Base-by-base conservation (phyloP, 1,140 invertebrate species). In the Caenorhabditis tropicalis region DNA sequence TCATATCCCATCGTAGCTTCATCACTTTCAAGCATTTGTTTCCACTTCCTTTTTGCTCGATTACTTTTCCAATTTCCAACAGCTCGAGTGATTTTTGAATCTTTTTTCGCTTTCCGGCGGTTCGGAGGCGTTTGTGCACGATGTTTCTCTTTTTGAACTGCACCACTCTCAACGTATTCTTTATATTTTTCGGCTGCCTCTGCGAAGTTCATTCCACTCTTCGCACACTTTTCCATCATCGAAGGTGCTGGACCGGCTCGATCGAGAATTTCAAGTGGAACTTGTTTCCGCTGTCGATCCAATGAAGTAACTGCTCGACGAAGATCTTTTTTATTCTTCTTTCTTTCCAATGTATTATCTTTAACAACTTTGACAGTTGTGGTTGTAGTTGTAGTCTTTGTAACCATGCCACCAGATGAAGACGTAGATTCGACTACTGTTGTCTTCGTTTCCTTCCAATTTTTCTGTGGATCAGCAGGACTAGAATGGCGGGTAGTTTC, bases 1-100 rank as follows among this genome's bases (percentile, higher is more conserved):
- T 91, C 87, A 79, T 91, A 91, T 70, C 88, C 90, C 39, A 86
- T 87, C 6, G 85, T 88, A 5, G 80, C 85, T 33, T 91, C 89
- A 53, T 89, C 90, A 49, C 70, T 85, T 36, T 90, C 87, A 16
- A 91, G 39, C n/a, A 90, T 87, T 70, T 91, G 82, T 46, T 89
- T 85, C 90, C 90, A 91, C 33, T 89, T 86, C 15, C 87, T 79
- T 65, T 88, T 88, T 19, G 87, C 85, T 29, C 87, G 48, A 58
- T 87, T 87, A 19, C 87, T 86, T 60, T 86, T 88, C 83, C 90
- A 86, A 81, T 90, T 88, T 2, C 84, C 84, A 21, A 91, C 87
- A n/a, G 88, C 88, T 80, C 86, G 39, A 16, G 56, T 58, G 6
- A 87, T 46, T 15, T 29, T 43, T 24, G 48, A 58, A 56, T 85